phyloP scores from a whole-genome alignment of 2,888 invertebrate species.

The Aporophyla lueneburgensis region DNA sequence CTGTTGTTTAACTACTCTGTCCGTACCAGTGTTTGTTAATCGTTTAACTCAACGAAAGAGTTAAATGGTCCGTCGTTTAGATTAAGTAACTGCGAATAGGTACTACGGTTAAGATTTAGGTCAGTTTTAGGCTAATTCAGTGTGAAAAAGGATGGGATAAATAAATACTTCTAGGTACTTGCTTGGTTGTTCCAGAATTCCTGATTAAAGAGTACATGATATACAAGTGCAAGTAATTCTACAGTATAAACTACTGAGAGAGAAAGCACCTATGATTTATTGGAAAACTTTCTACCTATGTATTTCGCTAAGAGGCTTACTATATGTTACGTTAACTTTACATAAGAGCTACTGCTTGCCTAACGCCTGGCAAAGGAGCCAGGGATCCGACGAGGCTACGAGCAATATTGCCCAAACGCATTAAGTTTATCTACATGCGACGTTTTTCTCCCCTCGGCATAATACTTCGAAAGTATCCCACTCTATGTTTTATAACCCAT shows the following conservation, averaged over 20 bases:
- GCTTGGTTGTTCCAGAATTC: background rate
- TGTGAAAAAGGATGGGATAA: background rate
- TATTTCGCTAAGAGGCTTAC: background rate
- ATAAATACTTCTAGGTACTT: background rate
- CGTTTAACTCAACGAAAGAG: slow-evolving; percentile 14
- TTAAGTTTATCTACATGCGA: slow-evolving; percentile 24
- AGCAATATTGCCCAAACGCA: slow-evolving; percentile 6
- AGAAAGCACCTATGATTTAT: background rate
- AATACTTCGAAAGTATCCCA: slow-evolving; percentile 16
- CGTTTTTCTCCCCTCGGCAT: slow-evolving; percentile 2
- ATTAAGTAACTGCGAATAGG: background rate
- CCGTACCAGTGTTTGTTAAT: slow-evolving; percentile 25
- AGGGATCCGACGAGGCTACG: background rate
- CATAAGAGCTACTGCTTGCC: background rate
- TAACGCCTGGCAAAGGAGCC: background rate
- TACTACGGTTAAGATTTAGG: background rate
- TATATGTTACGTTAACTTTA: background rate
- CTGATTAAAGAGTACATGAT: background rate
- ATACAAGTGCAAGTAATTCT: background rate
- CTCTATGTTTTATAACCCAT: slow-evolving; percentile 42
- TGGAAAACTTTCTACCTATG: background rate
- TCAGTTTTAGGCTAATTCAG: background rate
- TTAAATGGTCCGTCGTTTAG: slow-evolving; percentile 26
- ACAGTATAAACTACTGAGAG: background rate
- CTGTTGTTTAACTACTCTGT: slow-evolving; percentile 26